Percentiles rank a stretch among this genome's conserved stretches.
Evolutionary conservation across 2,888 invertebrate genomes (phyloP).

Genomic region (Lamellibrachia satsuma): DNA sequence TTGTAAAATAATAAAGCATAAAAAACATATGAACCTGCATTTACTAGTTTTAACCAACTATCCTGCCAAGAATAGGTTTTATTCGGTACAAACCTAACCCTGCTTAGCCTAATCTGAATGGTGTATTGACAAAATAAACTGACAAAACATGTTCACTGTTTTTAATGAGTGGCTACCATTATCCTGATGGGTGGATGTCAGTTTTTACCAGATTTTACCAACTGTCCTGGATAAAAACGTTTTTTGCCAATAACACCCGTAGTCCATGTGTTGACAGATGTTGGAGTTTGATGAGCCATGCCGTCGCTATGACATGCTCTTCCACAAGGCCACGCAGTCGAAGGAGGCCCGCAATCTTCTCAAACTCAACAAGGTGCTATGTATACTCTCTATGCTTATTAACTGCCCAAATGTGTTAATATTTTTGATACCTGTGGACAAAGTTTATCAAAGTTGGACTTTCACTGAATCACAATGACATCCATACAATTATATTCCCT

Average conservation of each 20-base stretch:
- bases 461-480: neutral
- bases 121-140: too few species aligned
- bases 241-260: neutral
- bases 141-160: too few species aligned
- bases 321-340: neutral
- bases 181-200: too few species aligned
- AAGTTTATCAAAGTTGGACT: neutral
- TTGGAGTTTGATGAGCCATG: neutral
- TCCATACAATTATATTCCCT: neutral
- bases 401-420: neutral
- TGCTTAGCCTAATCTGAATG: too few species aligned
- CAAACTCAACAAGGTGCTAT: neutral
- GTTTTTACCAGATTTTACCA: neutral
- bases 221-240: neutral
- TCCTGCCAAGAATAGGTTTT: too few species aligned
- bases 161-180: too few species aligned
- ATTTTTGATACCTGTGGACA: too few species aligned
- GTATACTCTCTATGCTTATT: neutral
- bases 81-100: too few species aligned
- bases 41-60: neutral
- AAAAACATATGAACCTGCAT: neutral
- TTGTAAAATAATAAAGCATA: neutral
- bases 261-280: neutral
- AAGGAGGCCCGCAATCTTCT: neutral
- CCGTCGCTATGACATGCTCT: neutral